Percentiles rank a stretch among this genome's conserved stretches.
Conservation (phyloP, 2,888 invertebrate genomes). For the Lasioglossum figueresi region DNA sequence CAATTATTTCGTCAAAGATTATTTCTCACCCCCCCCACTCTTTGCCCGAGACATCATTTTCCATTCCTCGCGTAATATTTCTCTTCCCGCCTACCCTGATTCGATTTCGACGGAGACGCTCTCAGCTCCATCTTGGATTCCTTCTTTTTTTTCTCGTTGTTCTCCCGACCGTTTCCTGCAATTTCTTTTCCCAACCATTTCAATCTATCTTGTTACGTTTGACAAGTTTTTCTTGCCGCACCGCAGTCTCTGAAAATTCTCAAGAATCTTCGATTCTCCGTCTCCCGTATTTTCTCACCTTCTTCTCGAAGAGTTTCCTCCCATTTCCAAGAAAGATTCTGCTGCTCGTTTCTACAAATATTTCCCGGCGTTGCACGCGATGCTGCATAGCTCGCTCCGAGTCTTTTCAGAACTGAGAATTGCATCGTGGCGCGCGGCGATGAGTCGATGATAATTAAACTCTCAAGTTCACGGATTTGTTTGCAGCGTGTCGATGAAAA, state of each 20-base stretch:
- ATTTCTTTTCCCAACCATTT: constrained; percentile 28
- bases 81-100: constrained; percentile 32
- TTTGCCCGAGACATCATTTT: constrained; percentile 19
- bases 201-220: constrained; percentile 41
- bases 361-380: constrained; percentile 1
- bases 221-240: constrained; percentile 34
- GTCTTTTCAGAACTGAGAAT: neutral
- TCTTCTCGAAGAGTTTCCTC: neutral
- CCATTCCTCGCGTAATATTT: constrained; percentile 34
- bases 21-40: neutral
- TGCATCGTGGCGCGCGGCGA: neutral
- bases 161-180: constrained; percentile 15
- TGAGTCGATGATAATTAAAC: neutral
- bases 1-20: neutral
- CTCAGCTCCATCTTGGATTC: neutral
- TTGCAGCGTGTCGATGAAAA: neutral
- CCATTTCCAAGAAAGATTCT: neutral
- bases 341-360: neutral
- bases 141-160: neutral
- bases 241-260: neutral
- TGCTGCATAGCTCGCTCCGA: neutral
- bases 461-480: neutral
- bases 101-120: constrained; percentile 23
- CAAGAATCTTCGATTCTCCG: constrained; percentile 3
- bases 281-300: neutral